Evolutionary conservation across 2,797 vertebrate genomes (phyloP).

Genomic region (Neosilurus mollespiculum): DNA sequence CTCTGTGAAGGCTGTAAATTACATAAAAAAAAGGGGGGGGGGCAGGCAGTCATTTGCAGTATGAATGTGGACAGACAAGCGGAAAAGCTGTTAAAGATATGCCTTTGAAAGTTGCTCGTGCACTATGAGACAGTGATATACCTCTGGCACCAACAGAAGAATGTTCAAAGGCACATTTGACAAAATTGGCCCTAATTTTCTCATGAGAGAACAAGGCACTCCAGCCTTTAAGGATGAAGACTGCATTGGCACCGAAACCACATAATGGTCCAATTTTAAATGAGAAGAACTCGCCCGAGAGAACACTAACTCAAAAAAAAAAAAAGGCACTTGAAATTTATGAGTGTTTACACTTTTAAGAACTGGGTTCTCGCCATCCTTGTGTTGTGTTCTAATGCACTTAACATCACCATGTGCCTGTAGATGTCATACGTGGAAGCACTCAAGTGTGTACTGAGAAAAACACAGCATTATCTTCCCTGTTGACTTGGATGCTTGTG

Average conservation of each 20-base stretch:
- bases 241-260: constrained; percentile 19
- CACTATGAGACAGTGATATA: neutral
- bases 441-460: constrained; percentile 35
- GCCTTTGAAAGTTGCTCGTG: constrained; percentile 1
- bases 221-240: constrained; percentile 8
- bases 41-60: neutral
- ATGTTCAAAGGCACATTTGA: constrained; percentile 21
- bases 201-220: constrained; percentile 15
- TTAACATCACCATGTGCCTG: constrained; percentile 19
- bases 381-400: neutral
- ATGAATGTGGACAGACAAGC: neutral
- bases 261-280: constrained; percentile 30
- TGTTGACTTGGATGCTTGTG: neutral
- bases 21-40: neutral
- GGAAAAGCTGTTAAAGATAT: constrained; percentile 11
- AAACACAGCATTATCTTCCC: neutral
- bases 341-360: constrained; percentile 7
- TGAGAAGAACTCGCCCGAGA: constrained; percentile 10
- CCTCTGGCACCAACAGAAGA: neutral
- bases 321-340: neutral
- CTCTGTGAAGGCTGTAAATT: neutral
- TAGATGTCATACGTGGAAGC: constrained; percentile 33
- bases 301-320: constrained; percentile 3
- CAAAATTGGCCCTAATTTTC: constrained; percentile 31
- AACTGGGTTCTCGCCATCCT: neutral